phyloP scores from a whole-genome alignment of 2,113 vertebrate species.

The Tinamus guttatus region DNA sequence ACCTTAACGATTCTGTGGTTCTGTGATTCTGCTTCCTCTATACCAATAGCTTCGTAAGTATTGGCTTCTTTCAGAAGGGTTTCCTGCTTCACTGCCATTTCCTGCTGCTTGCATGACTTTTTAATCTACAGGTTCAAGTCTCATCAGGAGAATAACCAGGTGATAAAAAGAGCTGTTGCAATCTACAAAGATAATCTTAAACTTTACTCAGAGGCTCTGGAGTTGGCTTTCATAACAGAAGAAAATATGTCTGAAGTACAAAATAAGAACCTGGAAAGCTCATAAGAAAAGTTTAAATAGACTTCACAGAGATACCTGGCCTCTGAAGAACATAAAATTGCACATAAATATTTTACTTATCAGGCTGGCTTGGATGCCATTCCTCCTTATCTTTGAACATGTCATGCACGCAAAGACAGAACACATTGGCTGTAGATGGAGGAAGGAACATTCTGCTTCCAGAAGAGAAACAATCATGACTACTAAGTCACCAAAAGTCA shows the following conservation, averaged over 20 bases:
- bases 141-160: not conserved
- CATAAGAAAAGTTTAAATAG: not conserved
- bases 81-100: not conserved
- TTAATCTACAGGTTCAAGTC: not conserved
- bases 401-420: not conserved
- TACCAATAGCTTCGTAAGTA: not conserved
- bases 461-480: not conserved
- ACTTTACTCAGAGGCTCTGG: not conserved
- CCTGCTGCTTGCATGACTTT: not conserved
- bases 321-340: not conserved
- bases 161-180: not conserved
- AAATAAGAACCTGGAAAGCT: not conserved
- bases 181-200: not conserved
- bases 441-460: not conserved
- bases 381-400: not conserved
- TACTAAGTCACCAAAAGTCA: not conserved
- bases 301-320: not conserved
- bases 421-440: not conserved
- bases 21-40: not conserved
- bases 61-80: not conserved
- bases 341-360: not conserved
- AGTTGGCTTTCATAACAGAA: not conserved
- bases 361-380: not conserved
- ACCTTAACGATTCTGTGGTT: too few relatives aligned
- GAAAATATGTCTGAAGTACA: not conserved